phyloP scores from a whole-genome alignment of 2,113 vertebrate species.

The Tetraodon nigroviridis region DNA sequence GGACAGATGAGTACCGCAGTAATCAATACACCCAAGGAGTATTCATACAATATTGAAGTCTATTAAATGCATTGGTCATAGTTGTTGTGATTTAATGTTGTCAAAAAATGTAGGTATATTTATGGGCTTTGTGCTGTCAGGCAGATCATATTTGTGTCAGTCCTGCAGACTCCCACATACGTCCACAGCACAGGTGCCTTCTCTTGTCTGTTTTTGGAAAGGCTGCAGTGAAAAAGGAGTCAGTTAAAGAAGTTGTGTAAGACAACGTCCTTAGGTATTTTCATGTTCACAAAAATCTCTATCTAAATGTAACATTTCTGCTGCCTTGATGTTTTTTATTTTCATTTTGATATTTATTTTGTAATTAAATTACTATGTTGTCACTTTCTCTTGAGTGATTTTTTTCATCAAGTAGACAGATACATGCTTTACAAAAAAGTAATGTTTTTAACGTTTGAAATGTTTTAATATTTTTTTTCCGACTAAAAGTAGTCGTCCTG shows the following conservation, averaged over 20 bases:
- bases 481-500: too few relatives aligned
- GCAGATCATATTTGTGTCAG: background rate
- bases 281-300: slow-evolving; percentile 38
- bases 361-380: slow-evolving; percentile 46
- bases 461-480: too few relatives aligned
- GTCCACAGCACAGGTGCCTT: slow-evolving; percentile 23
- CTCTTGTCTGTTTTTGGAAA: slow-evolving; percentile 33
- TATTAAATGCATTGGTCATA: background rate
- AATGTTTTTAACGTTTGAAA: too few relatives aligned
- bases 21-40: slow-evolving; percentile 6
- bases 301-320: slow-evolving; percentile 40
- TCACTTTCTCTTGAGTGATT: slow-evolving; percentile 16
- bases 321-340: slow-evolving; percentile 34
- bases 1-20: background rate
- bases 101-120: background rate
- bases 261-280: slow-evolving; percentile 1
- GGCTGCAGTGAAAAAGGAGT: slow-evolving; percentile 26
- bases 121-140: slow-evolving; percentile 2
- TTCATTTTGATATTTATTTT: slow-evolving; percentile 62
- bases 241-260: slow-evolving; percentile 26
- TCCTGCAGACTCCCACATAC: slow-evolving; percentile 9
- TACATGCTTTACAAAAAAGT: background rate
- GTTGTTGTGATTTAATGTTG: background rate
- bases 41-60: slow-evolving; percentile 1
- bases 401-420: slow-evolving; percentile 7